Percentiles rank a stretch among this genome's conserved stretches.
These are phyloP conservation scores for Saxidomus purpurata DNA, from an alignment of 1,140 invertebrate genomes.

Conservation along the genomic window DNA sequence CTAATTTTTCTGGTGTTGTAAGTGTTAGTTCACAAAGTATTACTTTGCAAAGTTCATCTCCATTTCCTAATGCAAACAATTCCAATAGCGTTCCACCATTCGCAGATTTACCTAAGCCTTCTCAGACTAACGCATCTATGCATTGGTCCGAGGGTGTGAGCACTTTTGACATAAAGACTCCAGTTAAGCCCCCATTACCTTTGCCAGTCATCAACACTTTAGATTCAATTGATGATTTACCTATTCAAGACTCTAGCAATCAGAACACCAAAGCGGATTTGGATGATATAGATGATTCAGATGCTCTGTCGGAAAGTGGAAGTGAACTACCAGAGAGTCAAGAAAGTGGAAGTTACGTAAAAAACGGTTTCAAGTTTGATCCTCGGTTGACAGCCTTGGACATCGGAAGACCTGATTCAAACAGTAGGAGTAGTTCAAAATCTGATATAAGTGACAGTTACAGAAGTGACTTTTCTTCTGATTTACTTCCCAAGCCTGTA, in stretches of 20 bases:
- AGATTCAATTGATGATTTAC: slow-evolving; percentile 72
- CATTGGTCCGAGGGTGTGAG: slow-evolving; percentile 48
- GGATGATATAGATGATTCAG: slow-evolving; percentile 72
- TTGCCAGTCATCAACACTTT: slow-evolving; percentile 7
- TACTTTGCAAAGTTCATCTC: not conserved
- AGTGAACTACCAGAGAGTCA: slow-evolving; percentile 59
- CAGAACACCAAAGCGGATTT: slow-evolving; percentile 60
- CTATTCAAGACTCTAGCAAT: slow-evolving; percentile 30
- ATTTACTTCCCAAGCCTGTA: slow-evolving; percentile 65
- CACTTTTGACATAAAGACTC: not conserved
- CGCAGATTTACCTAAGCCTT: not conserved
- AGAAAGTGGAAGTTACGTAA: slow-evolving; percentile 15
- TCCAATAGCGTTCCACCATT: not conserved
- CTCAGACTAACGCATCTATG: not conserved
- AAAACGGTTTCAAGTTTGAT: not conserved
- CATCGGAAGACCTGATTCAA: not conserved
- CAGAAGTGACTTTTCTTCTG: slow-evolving; percentile 65
- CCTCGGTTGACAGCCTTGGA: not conserved
- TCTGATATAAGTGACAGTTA: slow-evolving; percentile 76
- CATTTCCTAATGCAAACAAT: not conserved
- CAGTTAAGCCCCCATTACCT: not conserved
- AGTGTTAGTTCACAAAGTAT: not conserved
- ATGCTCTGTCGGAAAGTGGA: slow-evolving; percentile 56
- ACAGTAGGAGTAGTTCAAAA: slow-evolving; percentile 76
- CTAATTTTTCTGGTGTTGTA: not conserved